Evolutionary conservation across 2,113 vertebrate species (phyloP).

Genomic region (Psilopsiagon aurifrons): DNA sequence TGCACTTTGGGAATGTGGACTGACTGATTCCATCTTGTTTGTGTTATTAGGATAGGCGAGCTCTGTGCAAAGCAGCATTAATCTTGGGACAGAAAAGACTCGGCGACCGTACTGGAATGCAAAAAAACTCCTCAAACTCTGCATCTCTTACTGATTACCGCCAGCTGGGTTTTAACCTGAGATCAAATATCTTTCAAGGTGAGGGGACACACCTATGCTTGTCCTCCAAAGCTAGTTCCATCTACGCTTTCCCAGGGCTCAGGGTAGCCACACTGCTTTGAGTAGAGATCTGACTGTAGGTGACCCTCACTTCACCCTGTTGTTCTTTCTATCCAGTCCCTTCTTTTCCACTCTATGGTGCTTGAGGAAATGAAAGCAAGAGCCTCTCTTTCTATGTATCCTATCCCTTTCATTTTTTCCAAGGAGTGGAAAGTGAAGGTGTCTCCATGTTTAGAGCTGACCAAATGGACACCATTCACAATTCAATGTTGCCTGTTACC

Average conservation of each 20-base stretch:
- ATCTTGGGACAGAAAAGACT: slow-evolving; percentile 32
- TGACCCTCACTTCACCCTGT: neutral
- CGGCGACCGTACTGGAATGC: neutral
- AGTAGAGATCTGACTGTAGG: neutral
- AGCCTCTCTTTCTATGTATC: neutral
- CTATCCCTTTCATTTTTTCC: neutral
- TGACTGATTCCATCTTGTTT: neutral
- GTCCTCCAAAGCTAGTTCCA: neutral
- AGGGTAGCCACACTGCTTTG: neutral
- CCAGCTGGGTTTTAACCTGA: slow-evolving; percentile 66
- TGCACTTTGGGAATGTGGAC: neutral
- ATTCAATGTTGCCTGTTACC: neutral
- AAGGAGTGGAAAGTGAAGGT: neutral
- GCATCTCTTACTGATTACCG: slow-evolving; percentile 62
- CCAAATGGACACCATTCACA: neutral
- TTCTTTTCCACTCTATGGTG: neutral
- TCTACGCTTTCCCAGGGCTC: neutral
- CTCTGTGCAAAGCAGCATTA: neutral
- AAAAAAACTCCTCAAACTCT: neutral
- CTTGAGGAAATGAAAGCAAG: neutral
- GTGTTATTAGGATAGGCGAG: slow-evolving; percentile 21
- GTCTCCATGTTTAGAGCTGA: neutral
- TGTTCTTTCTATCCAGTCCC: neutral
- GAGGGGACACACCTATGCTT: neutral
- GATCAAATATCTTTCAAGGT: slow-evolving; percentile 76